phyloP scores from a whole-genome alignment of 2,888 invertebrate species.

The Ophonus ardosiacus region DNA sequence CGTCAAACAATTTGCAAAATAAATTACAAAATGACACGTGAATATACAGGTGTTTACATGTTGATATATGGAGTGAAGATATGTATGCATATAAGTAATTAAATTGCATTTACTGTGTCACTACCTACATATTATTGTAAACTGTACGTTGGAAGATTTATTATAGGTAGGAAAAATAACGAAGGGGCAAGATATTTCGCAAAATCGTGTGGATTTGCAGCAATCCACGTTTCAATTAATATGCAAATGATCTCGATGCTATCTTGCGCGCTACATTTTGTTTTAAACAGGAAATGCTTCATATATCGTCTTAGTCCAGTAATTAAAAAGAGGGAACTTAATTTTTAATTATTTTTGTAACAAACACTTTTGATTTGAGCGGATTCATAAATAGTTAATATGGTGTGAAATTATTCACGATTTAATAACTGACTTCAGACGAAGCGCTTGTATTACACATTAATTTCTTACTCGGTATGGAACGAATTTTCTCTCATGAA shows the following conservation, averaged over 20 bases:
- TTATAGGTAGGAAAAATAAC: constrained; percentile 17
- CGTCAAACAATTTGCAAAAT: constrained; percentile 28
- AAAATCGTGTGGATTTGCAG: constrained; percentile 42
- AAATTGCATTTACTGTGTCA: constrained; percentile 36
- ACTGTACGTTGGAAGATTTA: constrained; percentile 23
- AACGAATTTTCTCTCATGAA: not conserved
- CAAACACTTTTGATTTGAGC: constrained; percentile 44
- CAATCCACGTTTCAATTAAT: constrained; percentile 52
- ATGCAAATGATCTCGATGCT: constrained; percentile 46
- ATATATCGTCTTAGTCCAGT: constrained; percentile 52
- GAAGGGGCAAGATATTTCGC: constrained; percentile 38
- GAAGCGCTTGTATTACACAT: constrained; percentile 1
- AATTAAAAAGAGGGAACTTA: constrained; percentile 49
- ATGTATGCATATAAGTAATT: constrained; percentile 35
- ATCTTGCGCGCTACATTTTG: constrained; percentile 43
- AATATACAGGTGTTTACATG: constrained; percentile 11
- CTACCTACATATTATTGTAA: constrained; percentile 42
- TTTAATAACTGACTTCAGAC: constrained; percentile 35
- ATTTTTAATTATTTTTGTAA: constrained; percentile 55
- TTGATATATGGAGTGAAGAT: constrained; percentile 43
- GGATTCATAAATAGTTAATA: constrained; percentile 43
- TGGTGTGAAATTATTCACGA: constrained; percentile 38
- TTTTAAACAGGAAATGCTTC: constrained; percentile 49
- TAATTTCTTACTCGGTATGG: not conserved
- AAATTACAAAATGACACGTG: constrained; percentile 18